A percentile compares a stretch with the other conserved stretches of the same genome.
These are phyloP conservation scores for Trichonephila inaurata DNA, from an alignment of 1,140 invertebrate genomes.

Conservation along the genomic window DNA sequence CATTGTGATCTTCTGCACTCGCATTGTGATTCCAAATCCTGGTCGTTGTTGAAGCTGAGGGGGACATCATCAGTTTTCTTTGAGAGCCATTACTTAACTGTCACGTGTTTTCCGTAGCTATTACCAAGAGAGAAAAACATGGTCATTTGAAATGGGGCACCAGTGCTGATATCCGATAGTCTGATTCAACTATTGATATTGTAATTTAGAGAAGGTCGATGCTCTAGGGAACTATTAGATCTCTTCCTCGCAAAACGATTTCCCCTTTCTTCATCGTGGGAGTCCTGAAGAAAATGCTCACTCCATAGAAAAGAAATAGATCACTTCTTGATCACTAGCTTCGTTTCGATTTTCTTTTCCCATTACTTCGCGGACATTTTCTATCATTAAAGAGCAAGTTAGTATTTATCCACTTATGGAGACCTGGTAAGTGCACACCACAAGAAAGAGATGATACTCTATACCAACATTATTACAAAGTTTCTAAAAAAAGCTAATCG, in stretches of 20 bases:
- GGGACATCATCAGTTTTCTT: conserved; percentile 21
- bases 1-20: background rate
- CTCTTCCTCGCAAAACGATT: conserved; percentile 34
- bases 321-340: conserved; percentile 31
- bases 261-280: background rate
- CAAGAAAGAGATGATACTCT: background rate
- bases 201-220: conserved; percentile 46
- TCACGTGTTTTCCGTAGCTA: conserved; percentile 43
- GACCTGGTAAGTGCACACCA: background rate
- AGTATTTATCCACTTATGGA: background rate
- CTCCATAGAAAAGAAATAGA: background rate
- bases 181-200: conserved; percentile 56
- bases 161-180: conserved; percentile 45
- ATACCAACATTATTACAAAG: background rate
- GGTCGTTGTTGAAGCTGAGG: background rate
- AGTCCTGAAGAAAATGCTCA: conserved; percentile 28
- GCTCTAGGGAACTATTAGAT: conserved; percentile 39
- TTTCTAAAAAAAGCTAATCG: background rate
- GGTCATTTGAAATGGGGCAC: conserved; percentile 45
- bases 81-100: conserved; percentile 50
- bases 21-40: background rate
- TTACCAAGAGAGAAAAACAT: conserved; percentile 24
- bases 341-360: background rate
- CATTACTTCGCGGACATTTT: background rate
- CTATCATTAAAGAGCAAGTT: background rate